A percentile compares a stretch with the other conserved stretches of the same genome.
These are phyloP conservation scores for Stenolophus ochropezus DNA, from an alignment of 2,888 invertebrate genomes.

Conservation along the genomic window DNA sequence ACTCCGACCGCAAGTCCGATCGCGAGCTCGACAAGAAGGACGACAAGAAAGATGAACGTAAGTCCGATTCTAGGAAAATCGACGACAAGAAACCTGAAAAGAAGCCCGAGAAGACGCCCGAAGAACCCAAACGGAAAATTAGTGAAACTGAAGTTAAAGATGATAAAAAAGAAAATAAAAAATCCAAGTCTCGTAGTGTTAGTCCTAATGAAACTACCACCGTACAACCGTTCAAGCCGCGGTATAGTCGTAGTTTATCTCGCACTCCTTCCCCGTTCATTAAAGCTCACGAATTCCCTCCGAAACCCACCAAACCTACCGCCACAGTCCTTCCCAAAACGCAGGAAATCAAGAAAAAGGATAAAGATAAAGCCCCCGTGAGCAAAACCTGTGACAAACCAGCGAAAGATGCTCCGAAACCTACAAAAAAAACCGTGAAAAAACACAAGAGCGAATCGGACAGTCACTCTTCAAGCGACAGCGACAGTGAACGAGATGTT, in stretches of 20 bases:
- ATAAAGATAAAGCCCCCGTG: constrained; percentile 74
- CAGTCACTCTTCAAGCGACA: constrained; percentile 71
- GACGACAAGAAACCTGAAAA: constrained; percentile 63
- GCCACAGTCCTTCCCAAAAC: constrained; percentile 67
- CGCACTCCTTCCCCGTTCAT: constrained; percentile 91
- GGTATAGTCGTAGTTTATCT: constrained; percentile 86
- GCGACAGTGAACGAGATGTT: constrained; percentile 69
- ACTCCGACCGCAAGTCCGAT: constrained; percentile 61
- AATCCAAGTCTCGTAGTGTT: constrained; percentile 70
- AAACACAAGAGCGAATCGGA: constrained; percentile 71
- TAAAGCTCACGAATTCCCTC: constrained; percentile 79
- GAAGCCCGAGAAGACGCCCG: constrained; percentile 65
- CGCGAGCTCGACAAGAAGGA: constrained; percentile 60
- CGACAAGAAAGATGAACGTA: constrained; percentile 65
- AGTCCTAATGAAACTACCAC: constrained; percentile 67
- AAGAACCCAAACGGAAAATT: constrained; percentile 67
- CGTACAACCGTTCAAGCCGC: constrained; percentile 71
- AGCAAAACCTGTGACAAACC: constrained; percentile 66
- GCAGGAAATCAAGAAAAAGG: constrained; percentile 72
- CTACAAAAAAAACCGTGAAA: constrained; percentile 70
- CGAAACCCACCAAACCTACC: constrained; percentile 71
- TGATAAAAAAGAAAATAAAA: constrained; percentile 67
- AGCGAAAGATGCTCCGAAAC: constrained; percentile 64
- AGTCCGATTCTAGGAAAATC: constrained; percentile 67
- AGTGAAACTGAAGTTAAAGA: constrained; percentile 65